Percentiles rank a stretch among this genome's conserved stretches.
phyloP scores from a whole-genome alignment of 1,140 invertebrate species.

The Calephelis nemesis region DNA sequence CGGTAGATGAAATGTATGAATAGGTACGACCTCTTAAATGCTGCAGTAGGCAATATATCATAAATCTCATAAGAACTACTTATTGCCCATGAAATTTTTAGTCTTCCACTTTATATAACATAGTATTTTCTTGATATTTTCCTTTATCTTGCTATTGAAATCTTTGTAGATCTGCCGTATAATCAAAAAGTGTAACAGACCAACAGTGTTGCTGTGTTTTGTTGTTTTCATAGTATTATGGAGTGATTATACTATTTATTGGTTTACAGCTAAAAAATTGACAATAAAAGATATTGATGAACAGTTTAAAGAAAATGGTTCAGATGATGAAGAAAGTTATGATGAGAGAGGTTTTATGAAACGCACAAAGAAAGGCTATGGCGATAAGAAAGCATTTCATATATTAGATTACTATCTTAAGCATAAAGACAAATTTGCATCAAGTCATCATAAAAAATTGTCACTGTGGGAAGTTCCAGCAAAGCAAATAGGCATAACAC shows the following conservation, averaged over 20 bases:
- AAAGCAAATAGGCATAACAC: conserved; percentile 51
- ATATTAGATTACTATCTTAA: conserved; percentile 67
- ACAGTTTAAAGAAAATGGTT: conserved; percentile 34
- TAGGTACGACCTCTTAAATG: too few species aligned
- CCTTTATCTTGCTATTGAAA: too few species aligned
- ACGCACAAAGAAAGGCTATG: conserved; percentile 44
- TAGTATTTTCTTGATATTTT: too few species aligned
- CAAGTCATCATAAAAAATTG: conserved; percentile 49
- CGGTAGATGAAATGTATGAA: too few species aligned
- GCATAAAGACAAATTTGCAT: conserved; percentile 63
- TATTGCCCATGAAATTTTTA: too few species aligned
- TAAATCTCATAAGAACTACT: too few species aligned
- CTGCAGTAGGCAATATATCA: too few species aligned
- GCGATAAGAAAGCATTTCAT: conserved; percentile 58
- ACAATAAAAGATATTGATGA: conserved; percentile 43
- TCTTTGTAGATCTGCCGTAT: too few species aligned
- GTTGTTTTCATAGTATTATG: background rate
- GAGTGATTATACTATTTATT: conserved; percentile 16
- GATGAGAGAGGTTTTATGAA: conserved; percentile 56
- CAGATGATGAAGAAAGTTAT: conserved; percentile 52
- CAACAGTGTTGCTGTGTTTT: background rate
- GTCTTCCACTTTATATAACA: too few species aligned
- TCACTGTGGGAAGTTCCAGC: conserved; percentile 55
- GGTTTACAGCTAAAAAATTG: conserved; percentile 56
- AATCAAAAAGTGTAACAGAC: background rate